Conservation (phyloP, 2,888 invertebrate species). For the Anthophora plumipes region DNA sequence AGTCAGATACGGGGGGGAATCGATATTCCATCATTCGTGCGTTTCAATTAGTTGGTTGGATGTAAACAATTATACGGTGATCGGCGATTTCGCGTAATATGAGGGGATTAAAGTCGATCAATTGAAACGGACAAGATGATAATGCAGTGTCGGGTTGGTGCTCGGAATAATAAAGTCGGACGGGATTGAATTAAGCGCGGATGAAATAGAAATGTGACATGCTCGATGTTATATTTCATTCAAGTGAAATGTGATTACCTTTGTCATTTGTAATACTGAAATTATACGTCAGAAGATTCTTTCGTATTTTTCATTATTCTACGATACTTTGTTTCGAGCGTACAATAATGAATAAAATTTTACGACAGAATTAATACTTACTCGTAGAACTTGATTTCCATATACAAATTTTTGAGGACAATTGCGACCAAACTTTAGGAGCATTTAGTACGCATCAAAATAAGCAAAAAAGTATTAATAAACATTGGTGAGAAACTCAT, state of each 20-base stretch:
- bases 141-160: conserved; percentile 5
- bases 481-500: too few relatives aligned
- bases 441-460: too few relatives aligned
- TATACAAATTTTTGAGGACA: not conserved
- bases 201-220: conserved; percentile 17
- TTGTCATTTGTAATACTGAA: not conserved
- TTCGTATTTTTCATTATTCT: too few relatives aligned
- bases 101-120: conserved; percentile 29
- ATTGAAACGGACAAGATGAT: conserved; percentile 23
- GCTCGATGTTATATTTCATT: not conserved
- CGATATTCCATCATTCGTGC: not conserved
- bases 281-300: too few relatives aligned
- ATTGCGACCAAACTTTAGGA: too few relatives aligned
- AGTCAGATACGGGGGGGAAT: too few relatives aligned
- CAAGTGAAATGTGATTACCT: conserved; percentile 2
- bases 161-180: conserved; percentile 28
- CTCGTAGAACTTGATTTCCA: too few relatives aligned
- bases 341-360: too few relatives aligned
- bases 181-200: conserved; percentile 10
- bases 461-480: too few relatives aligned
- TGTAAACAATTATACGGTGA: conserved; percentile 16
- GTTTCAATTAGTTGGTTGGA: conserved; percentile 11
- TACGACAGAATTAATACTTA: too few relatives aligned
- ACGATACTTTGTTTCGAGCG: too few relatives aligned
- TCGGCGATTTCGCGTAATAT: conserved; percentile 22